Base-by-base conservation (phyloP, 2,888 invertebrate species). In the Pterostichus madidus region DNA sequence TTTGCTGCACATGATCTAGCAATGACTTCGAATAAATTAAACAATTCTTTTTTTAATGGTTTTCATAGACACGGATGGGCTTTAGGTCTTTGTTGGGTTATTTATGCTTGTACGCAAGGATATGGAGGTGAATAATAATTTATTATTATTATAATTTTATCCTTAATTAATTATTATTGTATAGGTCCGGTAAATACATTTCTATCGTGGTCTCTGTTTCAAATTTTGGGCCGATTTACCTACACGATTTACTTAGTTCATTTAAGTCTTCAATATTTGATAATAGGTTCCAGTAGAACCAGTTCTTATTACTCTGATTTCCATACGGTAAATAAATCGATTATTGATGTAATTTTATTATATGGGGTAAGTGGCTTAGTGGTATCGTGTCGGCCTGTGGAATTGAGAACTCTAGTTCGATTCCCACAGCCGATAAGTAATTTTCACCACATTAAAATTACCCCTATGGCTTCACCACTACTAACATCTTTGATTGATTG, bases 41-140 rank as follows among this genome's bases (percentile, higher is more conserved):
- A 32, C 6, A 77, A 56, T 46, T 17, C 46, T 64, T 61, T 79
- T 17, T 79, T 61, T 61, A 77, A 77, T 49, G 78, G n/a, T 6
- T 46, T 79, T 11, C 59, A 61, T n/a, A 35, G 84, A n/a, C 84
- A 84, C 1, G 76, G 84, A 0, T 85, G 85, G 84, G 49, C 83
- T 10, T 59, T 84, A 35, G 84, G 83, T 6, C n/a, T 85, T 17
- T 85, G 80, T 75, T 85, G 84, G 84, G 83, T 85, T 35, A 85
- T 85, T 46, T 84, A 83, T 73, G 84, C 84, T 32, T 84, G 84
- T 52, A 71, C 75, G 1, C 81, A 79, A 75, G 84, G 84, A 61
- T 84, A 82, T 44, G 85, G 85, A 78, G 85, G 85, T 85, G 80
- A 52, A 56, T 32, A 24, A 13, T n/a, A 13, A 32, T 39, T 59